phyloP scores from a whole-genome alignment of 2,797 vertebrate genomes.

The Sarcophilus harrisii region DNA sequence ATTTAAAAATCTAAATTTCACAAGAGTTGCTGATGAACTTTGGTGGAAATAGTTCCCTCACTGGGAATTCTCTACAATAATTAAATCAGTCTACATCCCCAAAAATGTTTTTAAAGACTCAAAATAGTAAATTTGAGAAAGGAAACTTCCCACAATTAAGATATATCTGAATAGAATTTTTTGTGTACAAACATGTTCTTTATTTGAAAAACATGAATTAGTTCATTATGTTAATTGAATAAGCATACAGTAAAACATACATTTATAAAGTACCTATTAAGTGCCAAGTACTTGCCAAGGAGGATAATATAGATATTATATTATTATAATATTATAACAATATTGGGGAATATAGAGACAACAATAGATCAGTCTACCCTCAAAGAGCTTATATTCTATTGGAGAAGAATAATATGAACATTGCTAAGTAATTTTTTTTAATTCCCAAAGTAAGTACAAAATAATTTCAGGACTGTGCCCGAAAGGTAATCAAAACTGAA shows the following conservation, averaged over 20 bases:
- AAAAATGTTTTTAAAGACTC: slow-evolving; percentile 6
- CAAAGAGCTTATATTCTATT: neutral
- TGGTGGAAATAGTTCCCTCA: neutral
- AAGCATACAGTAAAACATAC: neutral
- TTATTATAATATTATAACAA: no score
- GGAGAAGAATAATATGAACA: neutral
- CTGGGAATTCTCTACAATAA: neutral
- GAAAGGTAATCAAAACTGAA: neutral
- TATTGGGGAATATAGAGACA: neutral
- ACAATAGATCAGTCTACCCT: neutral
- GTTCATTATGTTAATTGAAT: neutral
- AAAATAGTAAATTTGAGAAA: slow-evolving; percentile 1
- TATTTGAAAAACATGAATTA: neutral
- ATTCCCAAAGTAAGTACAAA: neutral
- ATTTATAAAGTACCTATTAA: neutral
- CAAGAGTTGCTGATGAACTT: neutral
- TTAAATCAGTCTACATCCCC: neutral
- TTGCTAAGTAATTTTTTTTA: neutral
- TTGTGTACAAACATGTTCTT: neutral
- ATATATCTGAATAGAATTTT: neutral
- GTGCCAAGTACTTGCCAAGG: neutral
- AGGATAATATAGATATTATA: no score
- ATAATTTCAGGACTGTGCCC: neutral
- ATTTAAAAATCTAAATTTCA: neutral
- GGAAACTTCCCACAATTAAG: neutral